A percentile compares a stretch with the other conserved stretches of the same genome.
These are phyloP conservation scores for Limnephilus marmoratus DNA, from an alignment of 2,888 invertebrate genomes.

Conservation along the genomic window DNA sequence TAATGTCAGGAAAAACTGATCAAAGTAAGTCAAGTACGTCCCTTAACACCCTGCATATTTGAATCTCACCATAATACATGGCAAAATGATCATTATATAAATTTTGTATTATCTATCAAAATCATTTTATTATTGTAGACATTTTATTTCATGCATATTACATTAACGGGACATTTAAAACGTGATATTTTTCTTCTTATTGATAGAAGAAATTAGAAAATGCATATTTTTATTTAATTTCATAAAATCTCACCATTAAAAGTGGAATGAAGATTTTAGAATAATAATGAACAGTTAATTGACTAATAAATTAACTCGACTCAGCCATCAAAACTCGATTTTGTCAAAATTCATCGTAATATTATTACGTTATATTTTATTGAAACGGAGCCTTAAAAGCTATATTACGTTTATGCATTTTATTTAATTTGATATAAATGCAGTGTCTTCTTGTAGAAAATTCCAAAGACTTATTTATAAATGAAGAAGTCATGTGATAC, in stretches of 20 bases:
- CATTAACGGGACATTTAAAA: not conserved
- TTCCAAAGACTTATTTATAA: slow-evolving; percentile 15
- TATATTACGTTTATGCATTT: not conserved
- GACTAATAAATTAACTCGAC: not conserved
- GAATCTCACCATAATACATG: too few species aligned
- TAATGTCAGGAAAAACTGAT: too few species aligned
- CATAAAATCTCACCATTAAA: not conserved
- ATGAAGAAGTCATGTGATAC: not conserved
- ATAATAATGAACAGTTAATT: not conserved
- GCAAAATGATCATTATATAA: too few species aligned
- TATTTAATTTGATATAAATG: not conserved
- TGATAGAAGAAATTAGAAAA: not conserved
- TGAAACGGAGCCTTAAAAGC: not conserved
- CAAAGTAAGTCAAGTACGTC: too few species aligned
- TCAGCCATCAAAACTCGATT: not conserved
- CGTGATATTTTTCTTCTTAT: not conserved
- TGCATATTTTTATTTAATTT: not conserved
- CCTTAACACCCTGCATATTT: too few species aligned
- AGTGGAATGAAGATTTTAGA: not conserved
- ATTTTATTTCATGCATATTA: not conserved
- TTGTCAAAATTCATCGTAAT: not conserved
- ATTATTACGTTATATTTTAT: not conserved
- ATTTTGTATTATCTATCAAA: too few species aligned
- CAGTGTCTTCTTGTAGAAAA: not conserved
- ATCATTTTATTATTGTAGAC: too few species aligned